These are phyloP conservation scores for Eulacestoma nigropectus DNA, from an alignment of 2,113 vertebrate species.

Conservation along the genomic window DNA sequence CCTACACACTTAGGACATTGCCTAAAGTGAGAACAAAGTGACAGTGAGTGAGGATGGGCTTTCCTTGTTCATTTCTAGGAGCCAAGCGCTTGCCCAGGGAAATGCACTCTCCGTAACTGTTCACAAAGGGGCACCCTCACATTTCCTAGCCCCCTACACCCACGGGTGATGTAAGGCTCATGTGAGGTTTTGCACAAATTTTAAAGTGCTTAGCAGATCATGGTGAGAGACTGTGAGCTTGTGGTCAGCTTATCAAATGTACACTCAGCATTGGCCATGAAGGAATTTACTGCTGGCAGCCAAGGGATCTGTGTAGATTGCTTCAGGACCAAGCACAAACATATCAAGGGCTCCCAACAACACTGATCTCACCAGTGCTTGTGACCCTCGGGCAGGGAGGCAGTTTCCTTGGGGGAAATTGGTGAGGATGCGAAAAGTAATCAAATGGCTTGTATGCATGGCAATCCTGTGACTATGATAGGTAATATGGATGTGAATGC, in stretches of 20 bases:
- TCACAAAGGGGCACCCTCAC: not conserved
- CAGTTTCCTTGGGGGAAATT: not conserved
- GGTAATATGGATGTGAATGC: not conserved
- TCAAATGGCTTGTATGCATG: not conserved
- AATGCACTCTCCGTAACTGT: not conserved
- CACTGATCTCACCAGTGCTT: not conserved
- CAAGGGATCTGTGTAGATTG: not conserved
- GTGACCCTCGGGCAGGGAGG: not conserved
- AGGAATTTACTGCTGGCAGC: not conserved
- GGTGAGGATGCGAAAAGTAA: not conserved
- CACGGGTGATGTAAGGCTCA: not conserved
- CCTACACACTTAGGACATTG: not conserved
- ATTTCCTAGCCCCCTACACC: not conserved
- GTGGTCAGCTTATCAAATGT: not conserved
- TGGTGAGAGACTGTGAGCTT: not conserved
- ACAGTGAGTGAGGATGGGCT: not conserved
- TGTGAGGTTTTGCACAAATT: not conserved
- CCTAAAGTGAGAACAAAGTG: not conserved
- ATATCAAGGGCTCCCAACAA: not conserved
- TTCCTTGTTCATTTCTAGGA: not conserved
- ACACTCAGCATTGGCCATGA: not conserved
- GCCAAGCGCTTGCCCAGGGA: not conserved
- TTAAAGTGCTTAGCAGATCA: not conserved
- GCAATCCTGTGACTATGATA: not conserved
- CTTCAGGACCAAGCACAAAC: not conserved